A percentile compares a stretch with the other conserved stretches of the same genome.
phyloP scores from a whole-genome alignment of 2,888 invertebrate genomes.

The Teleiodes luculella region DNA sequence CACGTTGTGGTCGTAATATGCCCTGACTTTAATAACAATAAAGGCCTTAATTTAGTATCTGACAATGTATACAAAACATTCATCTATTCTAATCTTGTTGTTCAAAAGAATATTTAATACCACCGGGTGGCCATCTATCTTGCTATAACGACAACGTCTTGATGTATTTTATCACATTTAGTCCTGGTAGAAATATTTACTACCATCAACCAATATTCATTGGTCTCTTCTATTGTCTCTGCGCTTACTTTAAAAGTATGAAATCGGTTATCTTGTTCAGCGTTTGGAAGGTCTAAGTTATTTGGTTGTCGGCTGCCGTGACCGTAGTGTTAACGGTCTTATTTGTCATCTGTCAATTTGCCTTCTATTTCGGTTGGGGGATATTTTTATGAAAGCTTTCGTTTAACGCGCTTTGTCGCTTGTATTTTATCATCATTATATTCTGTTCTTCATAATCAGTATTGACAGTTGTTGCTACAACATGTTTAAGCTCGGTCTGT shows the following conservation, averaged over 20 bases:
- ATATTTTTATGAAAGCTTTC: conserved; percentile 63
- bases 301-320: conserved; percentile 48
- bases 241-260: conserved; percentile 19
- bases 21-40: conserved; percentile 37
- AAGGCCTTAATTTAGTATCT: conserved; percentile 36
- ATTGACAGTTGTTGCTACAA: conserved; percentile 52
- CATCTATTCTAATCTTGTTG: conserved; percentile 55
- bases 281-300: conserved; percentile 33
- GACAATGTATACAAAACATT: conserved; percentile 42
- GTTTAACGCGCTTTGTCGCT: conserved; percentile 60
- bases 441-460: conserved; percentile 65
- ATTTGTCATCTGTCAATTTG: conserved; percentile 78
- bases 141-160: conserved; percentile 74
- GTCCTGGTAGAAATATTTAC: conserved; percentile 69
- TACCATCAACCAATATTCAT: conserved; percentile 37
- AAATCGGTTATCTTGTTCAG: conserved; percentile 16
- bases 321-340: conserved; percentile 70
- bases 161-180: conserved; percentile 76
- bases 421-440: conserved; percentile 71
- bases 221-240: conserved; percentile 38
- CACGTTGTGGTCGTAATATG: not conserved
- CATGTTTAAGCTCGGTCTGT: conserved; percentile 10
- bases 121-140: conserved; percentile 64
- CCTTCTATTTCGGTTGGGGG: conserved; percentile 71
- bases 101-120: conserved; percentile 54